A percentile compares a stretch with the other conserved stretches of the same genome.
Conservation (phyloP, 2,113 vertebrate genomes). For the Macrotis lagotis region DNA sequence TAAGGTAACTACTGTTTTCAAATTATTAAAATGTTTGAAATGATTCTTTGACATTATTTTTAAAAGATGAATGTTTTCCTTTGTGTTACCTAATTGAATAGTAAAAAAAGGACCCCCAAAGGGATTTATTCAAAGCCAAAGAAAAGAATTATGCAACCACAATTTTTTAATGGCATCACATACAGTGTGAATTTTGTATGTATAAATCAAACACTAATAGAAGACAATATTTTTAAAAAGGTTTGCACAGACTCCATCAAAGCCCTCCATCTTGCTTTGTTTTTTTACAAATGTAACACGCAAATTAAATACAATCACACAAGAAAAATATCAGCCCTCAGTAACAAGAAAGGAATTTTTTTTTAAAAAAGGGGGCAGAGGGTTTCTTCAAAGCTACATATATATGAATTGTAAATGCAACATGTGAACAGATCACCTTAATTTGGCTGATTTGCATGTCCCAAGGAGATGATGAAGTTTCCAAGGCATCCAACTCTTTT, state of each 20-base stretch:
- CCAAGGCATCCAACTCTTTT: slow-evolving; percentile 87
- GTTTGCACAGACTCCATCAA: slow-evolving; percentile 51
- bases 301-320: slow-evolving; percentile 5
- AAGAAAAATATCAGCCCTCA: slow-evolving; percentile 49
- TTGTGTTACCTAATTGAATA: slow-evolving; percentile 13
- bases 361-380: not conserved
- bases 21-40: not conserved
- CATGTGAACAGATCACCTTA: slow-evolving; percentile 88
- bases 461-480: slow-evolving; percentile 85
- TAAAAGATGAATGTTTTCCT: slow-evolving; percentile 10
- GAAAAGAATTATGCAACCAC: slow-evolving; percentile 66
- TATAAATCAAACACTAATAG: slow-evolving; percentile 56
- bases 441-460: slow-evolving; percentile 90
- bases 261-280: slow-evolving; percentile 55
- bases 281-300: slow-evolving; percentile 23
- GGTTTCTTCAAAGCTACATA: slow-evolving; percentile 52
- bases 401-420: slow-evolving; percentile 71
- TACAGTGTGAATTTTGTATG: slow-evolving; percentile 56
- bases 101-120: slow-evolving; percentile 45
- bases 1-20: not conserved
- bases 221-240: slow-evolving; percentile 60
- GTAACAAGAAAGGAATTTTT: slow-evolving; percentile 15
- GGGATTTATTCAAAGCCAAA: slow-evolving; percentile 70
- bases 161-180: slow-evolving; percentile 72
- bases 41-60: not conserved